Evolutionary conservation across 2,888 invertebrate species (phyloP), one percentile per base, ranked within the genome.

Genomic region (Melanostoma mellinum): DNA sequence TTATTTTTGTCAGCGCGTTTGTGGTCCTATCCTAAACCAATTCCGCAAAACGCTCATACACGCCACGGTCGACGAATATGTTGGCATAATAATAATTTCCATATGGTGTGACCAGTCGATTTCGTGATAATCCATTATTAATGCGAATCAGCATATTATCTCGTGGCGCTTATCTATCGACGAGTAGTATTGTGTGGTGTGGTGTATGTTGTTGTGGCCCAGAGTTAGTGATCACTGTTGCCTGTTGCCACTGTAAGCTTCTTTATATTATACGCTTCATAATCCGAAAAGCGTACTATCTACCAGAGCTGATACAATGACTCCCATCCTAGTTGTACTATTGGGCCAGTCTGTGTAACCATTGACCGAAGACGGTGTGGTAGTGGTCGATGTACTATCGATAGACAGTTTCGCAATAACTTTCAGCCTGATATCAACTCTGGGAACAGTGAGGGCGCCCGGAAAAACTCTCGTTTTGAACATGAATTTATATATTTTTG

Each of bases 121-220:
- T 87, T 91, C 90, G 90, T 91, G 90, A 91, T 91, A 91, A 91
- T 91, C 91, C 90, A 91, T 91, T 91, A 91, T 91, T 91, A 90
- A 91, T 91, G 90, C 91, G 91, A 90, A 91, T 91, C 91, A 91
- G 90, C 90, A 91, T 90, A 89, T 87, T 87, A 87, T 88, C 88
- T 86, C 86, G 87, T 87, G 88, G 88, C 87, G 88, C 87, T 88
- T 88, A 86, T 87, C 86, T 84, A 78, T 82, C 73, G 82, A 53
- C 38, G 56, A 36, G 48, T 30, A 6, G 2, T 32, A 6, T 36
- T 10, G 55, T 30, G 32, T 71, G 40, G 52, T 53, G 58, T 46
- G 52, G 20, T 48, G 6, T 30, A n/a, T 61, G 10, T 33, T 53
- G 38, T 48, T 60, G 50, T 46, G 20, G 60, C 58, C 20, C 63